phyloP scores from a whole-genome alignment of 2,113 vertebrate genomes.

The Polypterus senegalus region DNA sequence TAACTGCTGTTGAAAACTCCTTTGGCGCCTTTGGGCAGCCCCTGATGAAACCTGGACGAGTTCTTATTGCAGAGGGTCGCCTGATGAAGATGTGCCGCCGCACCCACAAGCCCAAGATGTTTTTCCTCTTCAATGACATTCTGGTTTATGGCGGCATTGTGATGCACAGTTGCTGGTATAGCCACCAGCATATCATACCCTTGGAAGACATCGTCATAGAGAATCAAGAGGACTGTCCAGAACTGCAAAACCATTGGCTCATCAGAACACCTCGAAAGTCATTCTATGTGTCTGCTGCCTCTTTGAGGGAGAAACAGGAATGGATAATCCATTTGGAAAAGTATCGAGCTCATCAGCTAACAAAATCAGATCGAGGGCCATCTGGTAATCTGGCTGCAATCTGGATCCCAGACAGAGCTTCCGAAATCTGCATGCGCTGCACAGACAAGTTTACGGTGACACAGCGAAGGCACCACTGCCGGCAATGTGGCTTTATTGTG shows the following conservation, averaged over 20 bases:
- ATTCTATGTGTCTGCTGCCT: constrained; percentile 69
- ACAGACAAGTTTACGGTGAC: constrained; percentile 54
- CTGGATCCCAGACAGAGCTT: constrained; percentile 74
- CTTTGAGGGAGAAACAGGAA: constrained; percentile 60
- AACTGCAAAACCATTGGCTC: constrained; percentile 79
- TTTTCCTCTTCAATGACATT: constrained; percentile 85
- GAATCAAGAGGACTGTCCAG: constrained; percentile 50
- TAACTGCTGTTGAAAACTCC: constrained; percentile 61
- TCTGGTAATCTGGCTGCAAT: constrained; percentile 44
- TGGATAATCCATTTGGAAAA: constrained; percentile 79
- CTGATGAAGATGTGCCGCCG: constrained; percentile 74
- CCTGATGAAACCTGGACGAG: constrained; percentile 48
- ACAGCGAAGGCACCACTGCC: constrained; percentile 75
- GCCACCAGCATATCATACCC: constrained; percentile 65
- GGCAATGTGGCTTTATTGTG: constrained; percentile 74
- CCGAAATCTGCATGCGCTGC: constrained; percentile 84
- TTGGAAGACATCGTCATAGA: constrained; percentile 72
- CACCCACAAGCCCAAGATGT: constrained; percentile 60
- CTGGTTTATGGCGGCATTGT: constrained; percentile 76
- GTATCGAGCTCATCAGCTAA: constrained; percentile 47
- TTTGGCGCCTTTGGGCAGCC: constrained; percentile 55
- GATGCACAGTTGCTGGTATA: constrained; percentile 59
- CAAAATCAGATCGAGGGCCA: constrained; percentile 22
- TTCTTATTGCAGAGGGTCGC: constrained; percentile 76
- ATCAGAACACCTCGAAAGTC: constrained; percentile 79